phyloP scores from a whole-genome alignment of 1,140 invertebrate species.

The Papilio helenus region DNA sequence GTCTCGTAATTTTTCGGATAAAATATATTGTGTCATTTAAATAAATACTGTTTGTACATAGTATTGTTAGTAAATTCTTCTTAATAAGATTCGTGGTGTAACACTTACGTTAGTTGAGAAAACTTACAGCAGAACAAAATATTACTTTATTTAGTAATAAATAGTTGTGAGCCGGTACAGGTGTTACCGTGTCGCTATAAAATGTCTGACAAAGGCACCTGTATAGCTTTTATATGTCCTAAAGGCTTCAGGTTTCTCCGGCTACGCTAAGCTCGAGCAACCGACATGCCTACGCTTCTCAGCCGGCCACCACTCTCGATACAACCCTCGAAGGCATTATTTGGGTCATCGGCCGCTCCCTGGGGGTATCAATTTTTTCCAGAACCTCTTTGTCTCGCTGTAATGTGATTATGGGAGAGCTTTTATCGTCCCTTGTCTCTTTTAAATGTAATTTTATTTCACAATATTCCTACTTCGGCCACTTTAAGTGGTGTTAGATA shows the following conservation, averaged over 20 bases:
- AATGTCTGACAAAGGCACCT: neutral
- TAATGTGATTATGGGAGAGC: constrained; percentile 1
- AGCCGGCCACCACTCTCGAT: neutral
- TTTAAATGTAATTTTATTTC: constrained; percentile 8
- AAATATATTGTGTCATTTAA: neutral
- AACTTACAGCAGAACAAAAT: neutral
- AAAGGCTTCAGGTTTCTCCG: neutral
- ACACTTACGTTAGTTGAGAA: neutral
- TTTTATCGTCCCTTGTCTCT: constrained; percentile 14
- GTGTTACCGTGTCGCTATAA: neutral
- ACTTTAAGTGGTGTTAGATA: neutral
- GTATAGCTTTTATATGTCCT: neutral
- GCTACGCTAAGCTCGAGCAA: neutral
- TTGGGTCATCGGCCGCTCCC: constrained; percentile 3
- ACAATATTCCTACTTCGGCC: neutral
- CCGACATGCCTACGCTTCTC: neutral
- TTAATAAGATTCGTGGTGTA: too few relatives aligned
- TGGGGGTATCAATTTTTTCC: constrained; percentile 11
- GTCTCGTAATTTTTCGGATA: neutral
- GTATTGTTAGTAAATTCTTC: too few relatives aligned
- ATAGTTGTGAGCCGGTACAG: neutral
- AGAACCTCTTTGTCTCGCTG: constrained; percentile 19
- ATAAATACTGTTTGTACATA: neutral
- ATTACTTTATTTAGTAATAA: neutral
- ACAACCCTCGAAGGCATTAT: neutral